Evolutionary conservation across 2,113 vertebrate species (phyloP).

Genomic region (Pithys albifrons): DNA sequence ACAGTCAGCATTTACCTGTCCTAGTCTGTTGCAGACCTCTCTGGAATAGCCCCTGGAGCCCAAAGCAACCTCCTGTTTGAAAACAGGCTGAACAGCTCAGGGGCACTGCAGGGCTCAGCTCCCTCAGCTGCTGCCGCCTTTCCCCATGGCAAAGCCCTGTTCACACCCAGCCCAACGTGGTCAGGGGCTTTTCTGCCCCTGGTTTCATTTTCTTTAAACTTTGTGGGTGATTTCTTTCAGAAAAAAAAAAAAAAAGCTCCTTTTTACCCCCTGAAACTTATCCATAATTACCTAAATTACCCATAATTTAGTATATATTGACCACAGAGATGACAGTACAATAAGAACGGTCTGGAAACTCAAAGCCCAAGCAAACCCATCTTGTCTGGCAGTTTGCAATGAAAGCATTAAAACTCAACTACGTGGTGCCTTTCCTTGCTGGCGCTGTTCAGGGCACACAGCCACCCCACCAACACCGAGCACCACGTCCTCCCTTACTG

Average conservation of each 20-base stretch:
- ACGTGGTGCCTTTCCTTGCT: fast-evolving
- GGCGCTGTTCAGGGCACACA: background rate
- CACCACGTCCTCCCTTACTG: fast-evolving
- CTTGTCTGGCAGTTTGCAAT: background rate
- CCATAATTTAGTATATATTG: background rate
- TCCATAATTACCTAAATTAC: background rate
- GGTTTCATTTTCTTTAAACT: background rate
- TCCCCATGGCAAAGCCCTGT: fast-evolving
- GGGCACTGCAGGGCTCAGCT: background rate
- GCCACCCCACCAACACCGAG: fast-evolving
- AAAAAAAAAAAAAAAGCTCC: background rate
- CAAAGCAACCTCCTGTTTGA: background rate
- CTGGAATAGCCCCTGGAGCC: background rate
- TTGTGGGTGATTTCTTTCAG: background rate
- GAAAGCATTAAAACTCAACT: background rate
- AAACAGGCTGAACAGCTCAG: background rate
- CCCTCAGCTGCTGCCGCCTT: fast-evolving
- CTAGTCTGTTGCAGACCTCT: background rate
- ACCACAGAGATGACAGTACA: background rate
- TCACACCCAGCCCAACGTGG: fast-evolving
- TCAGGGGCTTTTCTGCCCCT: background rate
- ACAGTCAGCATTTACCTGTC: fast-evolving
- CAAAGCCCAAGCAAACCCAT: background rate
- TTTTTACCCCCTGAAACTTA: background rate
- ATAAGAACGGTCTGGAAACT: fast-evolving